Percentiles rank a stretch among this genome's conserved stretches.
These are phyloP conservation scores for Butorides virescens DNA, from an alignment of 2,113 vertebrate species.

Conservation along the genomic window DNA sequence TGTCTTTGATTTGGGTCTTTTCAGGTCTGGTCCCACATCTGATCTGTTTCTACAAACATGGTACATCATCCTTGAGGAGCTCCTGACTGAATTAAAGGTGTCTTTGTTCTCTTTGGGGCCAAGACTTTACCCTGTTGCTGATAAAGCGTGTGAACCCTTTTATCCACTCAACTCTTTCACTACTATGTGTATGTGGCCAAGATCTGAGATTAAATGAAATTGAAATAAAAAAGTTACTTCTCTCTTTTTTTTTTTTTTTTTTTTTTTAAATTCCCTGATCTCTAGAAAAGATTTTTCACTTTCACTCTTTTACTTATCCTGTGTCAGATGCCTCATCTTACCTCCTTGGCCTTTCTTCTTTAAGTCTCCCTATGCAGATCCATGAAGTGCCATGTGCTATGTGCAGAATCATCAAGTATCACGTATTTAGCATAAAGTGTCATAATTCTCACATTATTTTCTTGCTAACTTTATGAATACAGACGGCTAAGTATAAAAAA, in stretches of 20 bases:
- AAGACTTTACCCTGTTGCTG: not conserved
- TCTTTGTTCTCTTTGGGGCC: not conserved
- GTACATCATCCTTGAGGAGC: not conserved
- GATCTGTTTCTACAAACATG: not conserved
- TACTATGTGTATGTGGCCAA: not conserved
- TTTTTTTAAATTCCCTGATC: not conserved
- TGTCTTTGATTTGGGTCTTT: not conserved
- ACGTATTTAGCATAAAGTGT: constrained; percentile 43
- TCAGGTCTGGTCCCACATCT: not conserved
- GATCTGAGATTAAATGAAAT: not conserved
- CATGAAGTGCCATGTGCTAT: not conserved
- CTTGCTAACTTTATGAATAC: constrained; percentile 30
- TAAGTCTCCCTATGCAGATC: not conserved
- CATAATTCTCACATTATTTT: constrained; percentile 44
- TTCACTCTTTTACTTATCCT: not conserved
- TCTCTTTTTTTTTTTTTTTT: too few species aligned
- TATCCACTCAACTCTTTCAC: not conserved
- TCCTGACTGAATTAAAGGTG: not conserved
- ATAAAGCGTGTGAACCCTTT: not conserved
- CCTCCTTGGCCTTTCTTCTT: not conserved
- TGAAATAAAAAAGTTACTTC: not conserved
- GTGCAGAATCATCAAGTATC: constrained; percentile 21
- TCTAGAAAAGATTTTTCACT: not conserved
- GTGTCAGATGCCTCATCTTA: not conserved
- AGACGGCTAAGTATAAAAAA: constrained; percentile 40